Evolutionary conservation across 2,797 vertebrate species (phyloP), one percentile per base, ranked within the genome.

Genomic region (Schizopygopsis malacanthus): DNA sequence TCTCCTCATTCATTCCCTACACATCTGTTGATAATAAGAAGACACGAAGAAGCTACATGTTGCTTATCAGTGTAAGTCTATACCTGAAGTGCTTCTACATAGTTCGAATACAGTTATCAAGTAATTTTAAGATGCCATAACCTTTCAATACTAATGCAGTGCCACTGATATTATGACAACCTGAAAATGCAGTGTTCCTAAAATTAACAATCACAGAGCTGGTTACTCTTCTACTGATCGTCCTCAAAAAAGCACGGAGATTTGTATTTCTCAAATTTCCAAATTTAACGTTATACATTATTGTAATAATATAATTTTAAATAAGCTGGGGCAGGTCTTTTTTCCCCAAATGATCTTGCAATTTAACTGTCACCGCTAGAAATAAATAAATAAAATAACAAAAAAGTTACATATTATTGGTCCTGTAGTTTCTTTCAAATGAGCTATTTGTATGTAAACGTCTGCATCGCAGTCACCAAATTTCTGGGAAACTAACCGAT

Each of bases 401-500:
- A 50, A 63, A 80, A 39, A 81, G 79, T 86, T 90, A 80, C 63
- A 88, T 78, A 82, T 92, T 92, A 82, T 92, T 94, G 92, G 91
- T 93, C 92, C 90, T 91, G 76, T 70, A 25, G 45, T 83, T 54
- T 85, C 25, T 78, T 45, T 59, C 77, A 77, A 86, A 90, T 84
- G 79, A 63, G 56, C 72, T 87, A 89, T 56, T 65, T 54, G 82
- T 85, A 92, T 92, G 92, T 92, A 92, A 93, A 93, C 93, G 86
- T 91, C 86, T 79, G 87, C 41, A 81, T 54, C 67, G 87, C 61
- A 89, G 76, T 56, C 43, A 28, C 6, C 33, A 28, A 80, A 88
- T 86, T 81, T 86, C 43, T 70, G 71, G 54, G n/a, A 33, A 54
- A 89, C 90, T 80, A 90, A 90, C 85, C 9, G 22, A 41, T 79